Evolutionary conservation across 2,888 invertebrate genomes (phyloP).

Genomic region (Drosophila koepferae): DNA sequence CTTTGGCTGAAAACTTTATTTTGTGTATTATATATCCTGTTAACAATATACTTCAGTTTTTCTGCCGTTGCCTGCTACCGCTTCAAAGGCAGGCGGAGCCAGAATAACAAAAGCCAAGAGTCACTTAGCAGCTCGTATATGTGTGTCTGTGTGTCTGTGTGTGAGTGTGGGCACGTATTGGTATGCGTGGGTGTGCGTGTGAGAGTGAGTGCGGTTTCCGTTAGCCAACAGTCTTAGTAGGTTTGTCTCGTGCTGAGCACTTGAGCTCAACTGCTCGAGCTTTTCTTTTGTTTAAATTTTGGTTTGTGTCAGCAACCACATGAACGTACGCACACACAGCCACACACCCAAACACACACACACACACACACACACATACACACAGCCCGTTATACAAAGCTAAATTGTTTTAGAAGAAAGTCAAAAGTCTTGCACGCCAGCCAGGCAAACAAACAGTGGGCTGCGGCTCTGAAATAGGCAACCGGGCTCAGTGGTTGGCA

Average conservation of each 20-base stretch:
- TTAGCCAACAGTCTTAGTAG: slow-evolving; percentile 76
- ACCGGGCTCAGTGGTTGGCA: slow-evolving; percentile 31
- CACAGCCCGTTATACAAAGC: slow-evolving; percentile 56
- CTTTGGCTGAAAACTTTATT: slow-evolving; percentile 81
- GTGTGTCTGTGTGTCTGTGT: slow-evolving; percentile 26
- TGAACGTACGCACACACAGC: slow-evolving; percentile 60
- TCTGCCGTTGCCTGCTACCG: slow-evolving; percentile 56
- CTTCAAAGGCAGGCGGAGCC: slow-evolving; percentile 67
- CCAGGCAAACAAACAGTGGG: slow-evolving; percentile 62
- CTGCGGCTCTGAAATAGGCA: slow-evolving; percentile 50
- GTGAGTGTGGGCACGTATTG: slow-evolving; percentile 23
- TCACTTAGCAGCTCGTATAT: slow-evolving; percentile 69
- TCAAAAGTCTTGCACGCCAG: slow-evolving; percentile 71
- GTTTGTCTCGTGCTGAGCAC: slow-evolving; percentile 74
- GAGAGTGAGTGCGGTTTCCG: slow-evolving; percentile 77
- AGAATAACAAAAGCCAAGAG: slow-evolving; percentile 73
- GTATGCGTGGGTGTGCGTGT: slow-evolving; percentile 34
- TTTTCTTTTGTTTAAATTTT: slow-evolving; percentile 81
- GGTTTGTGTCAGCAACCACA: slow-evolving; percentile 80
- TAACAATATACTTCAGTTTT: slow-evolving; percentile 81
- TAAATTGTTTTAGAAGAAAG: slow-evolving; percentile 80
- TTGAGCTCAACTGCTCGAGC: slow-evolving; percentile 65
- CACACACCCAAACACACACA: slow-evolving; percentile 28
- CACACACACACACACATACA: slow-evolving; percentile 10
- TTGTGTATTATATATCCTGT: slow-evolving; percentile 82